Conservation (phyloP, 1,140 invertebrate species). For the Teleogryllus occipitalis region DNA sequence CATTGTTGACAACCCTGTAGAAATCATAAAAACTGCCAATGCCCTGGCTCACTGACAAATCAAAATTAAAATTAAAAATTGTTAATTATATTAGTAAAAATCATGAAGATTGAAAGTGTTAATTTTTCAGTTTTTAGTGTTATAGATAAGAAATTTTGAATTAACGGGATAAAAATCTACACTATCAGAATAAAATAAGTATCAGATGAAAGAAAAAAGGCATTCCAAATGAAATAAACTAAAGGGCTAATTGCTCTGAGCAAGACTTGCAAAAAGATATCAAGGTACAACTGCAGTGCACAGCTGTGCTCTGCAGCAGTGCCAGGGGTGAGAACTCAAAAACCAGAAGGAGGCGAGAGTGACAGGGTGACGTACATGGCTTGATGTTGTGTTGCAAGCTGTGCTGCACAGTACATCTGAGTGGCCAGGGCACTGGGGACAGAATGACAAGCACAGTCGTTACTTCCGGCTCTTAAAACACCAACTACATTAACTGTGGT, state of each 20-base stretch:
- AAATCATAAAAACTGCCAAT: conserved; percentile 55
- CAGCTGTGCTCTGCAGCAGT: conserved; percentile 2
- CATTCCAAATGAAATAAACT: not conserved
- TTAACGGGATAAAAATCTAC: not conserved
- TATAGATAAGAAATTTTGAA: not conserved
- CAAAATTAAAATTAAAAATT: conserved; percentile 17
- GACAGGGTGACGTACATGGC: conserved; percentile 67
- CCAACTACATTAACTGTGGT: conserved; percentile 4
- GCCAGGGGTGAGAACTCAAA: conserved; percentile 7
- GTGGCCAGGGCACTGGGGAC: conserved; percentile 88
- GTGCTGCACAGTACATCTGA: conserved; percentile 86
- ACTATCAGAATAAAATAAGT: not conserved
- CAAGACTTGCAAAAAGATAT: not conserved
- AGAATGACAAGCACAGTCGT: conserved; percentile 26
- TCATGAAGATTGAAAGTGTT: not conserved
- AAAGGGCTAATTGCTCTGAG: not conserved
- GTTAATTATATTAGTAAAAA: not conserved
- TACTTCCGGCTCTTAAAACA: conserved; percentile 15
- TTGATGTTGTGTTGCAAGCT: conserved; percentile 79
- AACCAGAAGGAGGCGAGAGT: conserved; percentile 16
- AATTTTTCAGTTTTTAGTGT: conserved; percentile 2
- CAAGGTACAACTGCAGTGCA: not conserved
- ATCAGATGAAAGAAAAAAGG: not conserved
- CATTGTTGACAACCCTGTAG: conserved; percentile 17
- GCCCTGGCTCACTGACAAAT: conserved; percentile 58